Base-by-base conservation (phyloP, 2,797 vertebrate species). In the Anabas testudineus region DNA sequence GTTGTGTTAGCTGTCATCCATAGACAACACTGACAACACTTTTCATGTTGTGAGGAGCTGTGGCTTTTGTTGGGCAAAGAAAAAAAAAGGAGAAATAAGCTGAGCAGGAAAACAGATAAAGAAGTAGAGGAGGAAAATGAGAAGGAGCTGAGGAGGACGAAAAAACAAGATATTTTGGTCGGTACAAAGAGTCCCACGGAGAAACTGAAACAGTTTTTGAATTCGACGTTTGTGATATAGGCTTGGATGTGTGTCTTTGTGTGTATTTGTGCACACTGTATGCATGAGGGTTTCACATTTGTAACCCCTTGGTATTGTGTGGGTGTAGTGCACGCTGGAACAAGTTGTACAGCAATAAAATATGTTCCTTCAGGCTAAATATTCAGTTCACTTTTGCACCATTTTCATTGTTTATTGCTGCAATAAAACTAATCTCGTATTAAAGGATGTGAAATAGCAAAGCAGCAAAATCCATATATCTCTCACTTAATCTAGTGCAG, bases 261-360 rank as follows among this genome's bases (percentile, higher is more conserved):
- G 56, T 62, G 16, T 13, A 19, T 10, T 15, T 42, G 64, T 32
- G 14, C 22, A 43, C 42, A 18, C 47, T 39, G 18, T 26, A 42
- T 30, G 19, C 22, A 41, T 74, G 56, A 52, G 19, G 65, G 62
- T 59, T 48, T 1, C 42, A 34, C 51, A 64, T 56, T 67, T 58
- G 51, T 59, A 49, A 68, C 49, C 65, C 67, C 22, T 6, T 18
- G 5, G 13, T 56, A 58, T 37, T 76, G 78, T 85, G 88, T 83
- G 85, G 78, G 83, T 67, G 78, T 65, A 74, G 73, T 75, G 30
- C 53, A 61, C 7, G 18, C 76, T 72, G 76, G 69, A 87, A 86
- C 81, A 84, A 71, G 81, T 75, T 61, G 80, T 65, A 46, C 26
- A 65, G 55, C 13, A 56, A 81, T 80, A 76, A 85, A 80, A 82